Base-by-base conservation (phyloP, 2,113 vertebrate genomes). In the Oryzias javanicus region DNA sequence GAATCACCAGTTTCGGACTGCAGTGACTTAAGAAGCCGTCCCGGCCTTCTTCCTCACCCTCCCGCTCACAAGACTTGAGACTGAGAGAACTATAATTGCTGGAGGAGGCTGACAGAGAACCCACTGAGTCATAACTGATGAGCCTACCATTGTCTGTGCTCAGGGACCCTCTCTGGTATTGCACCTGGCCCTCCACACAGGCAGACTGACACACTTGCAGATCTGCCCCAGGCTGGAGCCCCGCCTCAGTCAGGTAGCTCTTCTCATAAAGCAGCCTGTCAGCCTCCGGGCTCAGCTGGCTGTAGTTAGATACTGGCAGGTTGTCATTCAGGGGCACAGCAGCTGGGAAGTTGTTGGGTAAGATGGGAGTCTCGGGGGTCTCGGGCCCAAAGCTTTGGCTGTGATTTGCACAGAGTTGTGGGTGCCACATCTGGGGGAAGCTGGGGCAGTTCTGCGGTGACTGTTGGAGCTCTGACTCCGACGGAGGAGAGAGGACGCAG, bases 1-100 rank as follows among this genome's bases (percentile, higher is more conserved):
- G 97, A 91, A 98, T 97, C 89, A 99, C 93, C 81, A 99, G 91
- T 87, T 98, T 98, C 78, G 97, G 96, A 83, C 97, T 98, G 91
- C 96, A 99, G 68, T 99, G 96, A 87, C 95, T 94, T 89, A 99
- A 90, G 89, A 98, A 99, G 82, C 94, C 95, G 78, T 99, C 96
- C 55, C 91, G 91, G 78, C 96, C 96, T 78, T 98, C 96, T 78
- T 96, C 96, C 81, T 98, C 96, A 14, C 93, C 92, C 53, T 99
- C 95, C 76, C 95, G 95, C 87, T 98, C 95, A 62, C 95, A 96
- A 70, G 96, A 94, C 86, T 97, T 98, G 89, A 97, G 91, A 86
- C 93, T 97, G 88, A 98, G 92, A 87, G 96, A 95, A 89, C 95
- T 96, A 87, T 97, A 98, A 93, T 94, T 98, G 92, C 92, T 98